Evolutionary conservation across 2,113 vertebrate species (phyloP), one percentile per base, ranked within the genome.

Genomic region (Procavia capensis): DNA sequence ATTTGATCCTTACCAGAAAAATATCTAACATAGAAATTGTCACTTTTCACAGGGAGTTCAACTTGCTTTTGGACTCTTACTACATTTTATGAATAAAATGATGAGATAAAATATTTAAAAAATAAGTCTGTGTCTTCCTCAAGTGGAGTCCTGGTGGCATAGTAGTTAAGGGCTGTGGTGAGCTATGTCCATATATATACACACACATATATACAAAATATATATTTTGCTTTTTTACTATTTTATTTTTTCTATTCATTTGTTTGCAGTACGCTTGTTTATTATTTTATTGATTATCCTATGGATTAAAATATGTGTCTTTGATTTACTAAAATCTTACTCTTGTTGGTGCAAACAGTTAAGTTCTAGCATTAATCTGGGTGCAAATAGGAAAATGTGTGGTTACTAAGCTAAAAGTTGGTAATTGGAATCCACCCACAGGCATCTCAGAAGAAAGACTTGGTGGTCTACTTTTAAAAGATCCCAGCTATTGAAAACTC

Each of bases 41-140:
- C 14, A 54, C 36, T 66, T 90, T 95, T 90, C 29, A 81, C 3
- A 88, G 39, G 27, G 92, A 84, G 90, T 87, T 93, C 59, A 81
- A 27, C 3, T 85, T 93, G 17, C 17, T 39, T 17, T 0, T 66
- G 29, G 20, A 88, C 5, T 84, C 20, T 92, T 54, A 74, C 5
- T 81, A 3, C 39, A 80, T 36, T 87, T 88, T 76, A 45, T 61
- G 45, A 72, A 92, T 92, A 43, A 31, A 83, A 61, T 85, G 24
- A 83, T 74, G 20, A 92, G 24, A 74, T 76, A n/a, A 39, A 47
- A 4, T 17, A 47, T 76, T 86, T 27, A 54, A 81, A 85, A 34
- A 54, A 85, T n/a, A 54, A 59, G 66, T 84, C 27, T 91, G 0
- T 83, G 29, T 59, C 11, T 93, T 70, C 36, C 34, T 61, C 34